Evolutionary conservation across 2,888 invertebrate species (phyloP).

Genomic region (Pocota personata): DNA sequence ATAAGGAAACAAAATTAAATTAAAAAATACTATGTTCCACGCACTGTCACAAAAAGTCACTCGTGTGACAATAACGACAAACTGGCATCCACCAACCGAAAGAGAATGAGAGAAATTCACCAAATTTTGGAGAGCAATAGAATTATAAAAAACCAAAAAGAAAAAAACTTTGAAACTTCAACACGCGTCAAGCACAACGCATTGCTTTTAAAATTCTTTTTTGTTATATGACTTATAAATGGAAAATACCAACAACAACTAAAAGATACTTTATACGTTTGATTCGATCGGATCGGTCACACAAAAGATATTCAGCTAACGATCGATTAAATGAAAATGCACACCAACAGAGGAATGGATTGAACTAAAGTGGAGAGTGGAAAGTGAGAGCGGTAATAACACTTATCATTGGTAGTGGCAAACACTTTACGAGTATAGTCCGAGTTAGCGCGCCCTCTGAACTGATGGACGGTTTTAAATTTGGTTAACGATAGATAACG

Average conservation of each 20-base stretch:
- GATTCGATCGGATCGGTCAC: slow-evolving; percentile 32
- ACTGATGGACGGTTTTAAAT: slow-evolving; percentile 11
- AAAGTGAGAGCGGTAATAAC: slow-evolving; percentile 22
- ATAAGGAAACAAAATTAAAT: neutral
- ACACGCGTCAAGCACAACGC: slow-evolving; percentile 8
- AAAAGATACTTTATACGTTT: slow-evolving; percentile 2
- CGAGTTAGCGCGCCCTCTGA: neutral
- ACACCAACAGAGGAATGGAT: neutral
- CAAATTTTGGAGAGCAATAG: slow-evolving; percentile 32
- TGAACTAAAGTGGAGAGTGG: slow-evolving; percentile 15
- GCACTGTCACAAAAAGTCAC: slow-evolving; percentile 41
- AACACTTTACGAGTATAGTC: neutral
- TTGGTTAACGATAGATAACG: slow-evolving; percentile 12
- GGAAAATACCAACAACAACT: neutral
- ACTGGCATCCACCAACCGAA: neutral
- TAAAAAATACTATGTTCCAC: slow-evolving; percentile 13
- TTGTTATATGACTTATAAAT: neutral
- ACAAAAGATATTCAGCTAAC: slow-evolving; percentile 12
- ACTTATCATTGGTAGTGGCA: slow-evolving; percentile 9
- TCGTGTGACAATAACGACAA: slow-evolving; percentile 23
- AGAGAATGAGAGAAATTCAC: slow-evolving; percentile 40
- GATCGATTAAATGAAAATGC: slow-evolving; percentile 45
- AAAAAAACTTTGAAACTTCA: slow-evolving; percentile 8
- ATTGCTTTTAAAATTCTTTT: neutral
- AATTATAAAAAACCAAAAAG: neutral